These are phyloP conservation scores for Syngnathus typhle DNA, from an alignment of 2,113 vertebrate genomes.

Conservation along the genomic window DNA sequence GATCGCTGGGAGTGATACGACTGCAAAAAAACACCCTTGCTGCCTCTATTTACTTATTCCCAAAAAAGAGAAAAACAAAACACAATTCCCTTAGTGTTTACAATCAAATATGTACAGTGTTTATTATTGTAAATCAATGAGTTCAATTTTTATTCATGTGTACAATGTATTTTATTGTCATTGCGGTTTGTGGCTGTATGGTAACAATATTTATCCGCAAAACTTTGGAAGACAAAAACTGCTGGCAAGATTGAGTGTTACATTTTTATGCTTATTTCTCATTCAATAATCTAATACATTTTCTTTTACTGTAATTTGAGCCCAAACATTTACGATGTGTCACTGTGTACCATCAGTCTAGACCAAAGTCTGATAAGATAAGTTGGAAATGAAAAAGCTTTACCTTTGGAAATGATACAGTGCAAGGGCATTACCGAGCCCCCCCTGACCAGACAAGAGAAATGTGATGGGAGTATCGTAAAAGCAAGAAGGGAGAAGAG, in stretches of 20 bases:
- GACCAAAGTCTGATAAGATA: not conserved
- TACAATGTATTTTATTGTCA: not conserved
- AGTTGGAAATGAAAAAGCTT: not conserved
- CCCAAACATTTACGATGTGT: not conserved
- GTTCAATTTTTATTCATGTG: not conserved
- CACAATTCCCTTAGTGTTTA: not conserved
- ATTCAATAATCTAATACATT: not conserved
- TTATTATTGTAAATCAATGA: not conserved
- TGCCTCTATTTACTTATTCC: not conserved
- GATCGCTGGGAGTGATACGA: slow-evolving; percentile 2
- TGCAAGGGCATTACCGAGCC: slow-evolving; percentile 9
- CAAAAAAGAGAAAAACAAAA: not conserved
- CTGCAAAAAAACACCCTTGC: not conserved
- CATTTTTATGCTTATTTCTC: not conserved
- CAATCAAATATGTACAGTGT: not conserved
- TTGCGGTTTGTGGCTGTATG: not conserved
- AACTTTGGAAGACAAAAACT: not conserved
- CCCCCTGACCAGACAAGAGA: slow-evolving; percentile 31
- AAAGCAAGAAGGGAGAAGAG: slow-evolving; percentile 23
- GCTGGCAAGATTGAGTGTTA: not conserved
- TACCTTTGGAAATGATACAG: slow-evolving; percentile 6
- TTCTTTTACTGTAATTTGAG: not conserved
- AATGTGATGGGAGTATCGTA: slow-evolving; percentile 15
- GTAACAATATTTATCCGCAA: not conserved
- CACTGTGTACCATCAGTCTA: not conserved